These are phyloP conservation scores for Adineta ricciae DNA, from an alignment of 2,888 invertebrate genomes.

Conservation along the genomic window DNA sequence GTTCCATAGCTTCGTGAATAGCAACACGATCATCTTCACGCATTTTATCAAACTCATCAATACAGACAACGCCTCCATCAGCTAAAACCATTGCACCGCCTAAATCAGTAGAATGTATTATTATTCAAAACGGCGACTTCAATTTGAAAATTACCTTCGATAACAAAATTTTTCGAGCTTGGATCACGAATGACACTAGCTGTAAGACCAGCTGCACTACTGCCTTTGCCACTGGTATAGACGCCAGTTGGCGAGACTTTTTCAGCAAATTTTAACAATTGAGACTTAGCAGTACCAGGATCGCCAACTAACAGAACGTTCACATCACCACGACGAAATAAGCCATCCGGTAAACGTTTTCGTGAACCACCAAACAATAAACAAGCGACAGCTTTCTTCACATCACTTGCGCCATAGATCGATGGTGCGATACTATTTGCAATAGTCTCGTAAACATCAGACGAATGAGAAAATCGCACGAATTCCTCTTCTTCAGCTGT, in stretches of 20 bases:
- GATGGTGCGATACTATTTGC: slow-evolving; percentile 87
- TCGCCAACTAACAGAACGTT: slow-evolving; percentile 87
- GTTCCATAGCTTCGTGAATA: slow-evolving; percentile 99
- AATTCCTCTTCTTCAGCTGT: slow-evolving; percentile 68
- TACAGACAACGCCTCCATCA: slow-evolving; percentile 96
- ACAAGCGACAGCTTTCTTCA: slow-evolving; percentile 90
- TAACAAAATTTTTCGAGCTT: slow-evolving; percentile 60
- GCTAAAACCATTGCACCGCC: slow-evolving; percentile 97
- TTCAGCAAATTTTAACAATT: slow-evolving; percentile 90
- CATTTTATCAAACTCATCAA: slow-evolving; percentile 99
- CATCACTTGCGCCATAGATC: slow-evolving; percentile 82
- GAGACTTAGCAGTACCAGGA: slow-evolving; percentile 98
- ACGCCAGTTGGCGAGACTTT: slow-evolving; percentile 79
- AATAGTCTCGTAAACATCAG: slow-evolving; percentile 77
- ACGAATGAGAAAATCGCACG: slow-evolving; percentile 68
- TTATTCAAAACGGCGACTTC: not conserved
- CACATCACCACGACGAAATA: slow-evolving; percentile 88
- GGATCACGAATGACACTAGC: slow-evolving; percentile 93
- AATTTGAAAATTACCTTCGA: not conserved
- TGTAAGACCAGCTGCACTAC: slow-evolving; percentile 94
- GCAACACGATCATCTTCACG: slow-evolving; percentile 95
- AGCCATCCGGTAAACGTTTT: slow-evolving; percentile 74
- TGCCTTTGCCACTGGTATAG: slow-evolving; percentile 98
- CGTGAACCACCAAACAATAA: slow-evolving; percentile 77
- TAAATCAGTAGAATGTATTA: slow-evolving; percentile 11